Conservation (phyloP, 2,797 vertebrate species). For the Heterohyrax brucei region DNA sequence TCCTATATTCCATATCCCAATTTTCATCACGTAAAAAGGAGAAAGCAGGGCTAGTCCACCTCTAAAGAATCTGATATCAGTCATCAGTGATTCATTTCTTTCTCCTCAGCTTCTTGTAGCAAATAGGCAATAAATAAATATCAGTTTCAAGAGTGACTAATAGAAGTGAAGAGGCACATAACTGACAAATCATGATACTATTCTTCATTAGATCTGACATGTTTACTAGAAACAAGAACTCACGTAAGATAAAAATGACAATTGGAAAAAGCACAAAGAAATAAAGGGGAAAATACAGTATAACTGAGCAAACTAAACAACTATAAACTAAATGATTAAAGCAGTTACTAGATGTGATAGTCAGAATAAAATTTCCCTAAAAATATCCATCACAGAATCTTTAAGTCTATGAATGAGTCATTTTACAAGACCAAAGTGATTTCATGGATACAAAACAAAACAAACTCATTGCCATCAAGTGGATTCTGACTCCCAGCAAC, state of each 20-base stretch:
- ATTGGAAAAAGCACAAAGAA: not conserved
- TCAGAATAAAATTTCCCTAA: not conserved
- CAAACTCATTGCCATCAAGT: no score
- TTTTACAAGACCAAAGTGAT: not conserved
- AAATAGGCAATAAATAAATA: not conserved
- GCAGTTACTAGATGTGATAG: not conserved
- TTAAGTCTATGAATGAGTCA: not conserved
- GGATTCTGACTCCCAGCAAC: no score
- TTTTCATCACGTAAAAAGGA: not conserved
- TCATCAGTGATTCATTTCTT: conserved; percentile 24
- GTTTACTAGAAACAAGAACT: not conserved
- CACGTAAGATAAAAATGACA: not conserved
- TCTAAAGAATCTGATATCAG: not conserved
- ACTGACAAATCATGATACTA: not conserved
- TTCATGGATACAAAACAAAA: no score
- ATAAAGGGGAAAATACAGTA: not conserved
- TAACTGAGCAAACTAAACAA: not conserved
- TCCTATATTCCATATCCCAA: not conserved
- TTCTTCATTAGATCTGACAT: not conserved
- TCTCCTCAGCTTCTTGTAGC: not conserved
- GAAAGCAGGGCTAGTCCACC: not conserved
- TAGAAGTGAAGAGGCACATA: not conserved
- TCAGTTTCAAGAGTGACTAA: not conserved
- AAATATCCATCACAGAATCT: not conserved
- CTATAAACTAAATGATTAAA: not conserved